These are phyloP conservation scores for Odontesthes bonariensis DNA, from an alignment of 2,113 vertebrate species.

Conservation along the genomic window DNA sequence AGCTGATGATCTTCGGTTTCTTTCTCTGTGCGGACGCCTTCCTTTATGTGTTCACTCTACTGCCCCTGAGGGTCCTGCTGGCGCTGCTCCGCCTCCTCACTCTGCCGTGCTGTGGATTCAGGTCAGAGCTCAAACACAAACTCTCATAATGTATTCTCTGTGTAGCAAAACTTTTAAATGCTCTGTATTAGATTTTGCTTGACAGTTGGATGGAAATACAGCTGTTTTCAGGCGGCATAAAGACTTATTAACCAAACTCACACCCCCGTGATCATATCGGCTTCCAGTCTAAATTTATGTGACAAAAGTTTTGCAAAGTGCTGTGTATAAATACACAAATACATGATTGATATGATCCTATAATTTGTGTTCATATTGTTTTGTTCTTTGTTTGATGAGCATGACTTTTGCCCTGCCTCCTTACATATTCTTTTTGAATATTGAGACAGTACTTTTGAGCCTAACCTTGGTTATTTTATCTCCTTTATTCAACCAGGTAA, in stretches of 20 bases:
- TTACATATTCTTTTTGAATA: background rate
- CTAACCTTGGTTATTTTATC: background rate
- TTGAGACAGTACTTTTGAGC: background rate
- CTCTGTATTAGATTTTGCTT: background rate
- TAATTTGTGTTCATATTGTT: background rate
- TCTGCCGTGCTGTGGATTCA: slow-evolving; percentile 92
- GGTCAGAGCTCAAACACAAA: slow-evolving; percentile 76
- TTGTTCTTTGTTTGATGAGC: background rate
- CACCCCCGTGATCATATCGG: too few species aligned
- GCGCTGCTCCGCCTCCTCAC: slow-evolving; percentile 91
- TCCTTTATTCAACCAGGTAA: background rate
- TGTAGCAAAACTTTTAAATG: background rate
- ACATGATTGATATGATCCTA: background rate
- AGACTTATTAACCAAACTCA: too few species aligned
- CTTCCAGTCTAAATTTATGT: too few species aligned
- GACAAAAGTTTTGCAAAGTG: background rate
- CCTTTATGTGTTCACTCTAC: slow-evolving; percentile 96
- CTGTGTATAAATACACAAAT: background rate
- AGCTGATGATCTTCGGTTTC: slow-evolving; percentile 97
- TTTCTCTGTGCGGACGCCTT: slow-evolving; percentile 98
- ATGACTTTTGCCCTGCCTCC: background rate
- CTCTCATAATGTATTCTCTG: background rate
- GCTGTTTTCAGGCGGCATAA: too few species aligned
- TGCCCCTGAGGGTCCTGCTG: slow-evolving; percentile 93
- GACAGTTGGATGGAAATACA: background rate